These are phyloP conservation scores for Drosophila trapezifrons DNA, from an alignment of 1,140 invertebrate genomes.

Conservation along the genomic window DNA sequence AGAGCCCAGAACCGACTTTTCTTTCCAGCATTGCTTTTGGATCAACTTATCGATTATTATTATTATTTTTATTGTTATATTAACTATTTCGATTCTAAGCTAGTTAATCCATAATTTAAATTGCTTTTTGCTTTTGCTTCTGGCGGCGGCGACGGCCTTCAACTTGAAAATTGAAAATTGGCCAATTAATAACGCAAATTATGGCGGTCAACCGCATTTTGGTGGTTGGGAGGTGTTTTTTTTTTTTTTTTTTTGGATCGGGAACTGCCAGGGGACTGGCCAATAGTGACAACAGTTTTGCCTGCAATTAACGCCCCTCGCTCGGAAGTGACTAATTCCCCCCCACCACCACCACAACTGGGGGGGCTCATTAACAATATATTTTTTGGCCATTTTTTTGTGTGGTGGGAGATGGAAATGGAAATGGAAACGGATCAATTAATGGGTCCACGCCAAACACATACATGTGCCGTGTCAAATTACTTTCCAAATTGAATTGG, in stretches of 20 bases:
- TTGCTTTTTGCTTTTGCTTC: conserved; percentile 32
- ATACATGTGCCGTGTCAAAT: conserved; percentile 59
- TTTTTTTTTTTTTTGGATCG: too few species aligned
- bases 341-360: background rate
- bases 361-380: conserved; percentile 25
- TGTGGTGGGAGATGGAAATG: conserved; percentile 36
- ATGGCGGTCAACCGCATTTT: conserved; percentile 60
- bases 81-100: conserved; percentile 42
- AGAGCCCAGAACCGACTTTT: conserved; percentile 23
- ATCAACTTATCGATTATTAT: conserved; percentile 12
- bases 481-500: conserved; percentile 70
- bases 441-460: conserved; percentile 12
- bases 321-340: conserved; percentile 76
- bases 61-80: conserved; percentile 5
- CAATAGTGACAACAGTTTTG: conserved; percentile 74
- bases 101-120: conserved; percentile 45
- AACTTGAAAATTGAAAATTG: conserved; percentile 81
- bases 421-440: conserved; percentile 67
- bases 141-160: conserved; percentile 54
- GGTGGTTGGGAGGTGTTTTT: background rate
- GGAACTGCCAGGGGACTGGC: background rate
- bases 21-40: conserved; percentile 2
- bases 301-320: conserved; percentile 68
- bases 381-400: conserved; percentile 29
- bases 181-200: conserved; percentile 79